Evolutionary conservation across 2,888 invertebrate genomes (phyloP).

Genomic region (Andrena dorsata): DNA sequence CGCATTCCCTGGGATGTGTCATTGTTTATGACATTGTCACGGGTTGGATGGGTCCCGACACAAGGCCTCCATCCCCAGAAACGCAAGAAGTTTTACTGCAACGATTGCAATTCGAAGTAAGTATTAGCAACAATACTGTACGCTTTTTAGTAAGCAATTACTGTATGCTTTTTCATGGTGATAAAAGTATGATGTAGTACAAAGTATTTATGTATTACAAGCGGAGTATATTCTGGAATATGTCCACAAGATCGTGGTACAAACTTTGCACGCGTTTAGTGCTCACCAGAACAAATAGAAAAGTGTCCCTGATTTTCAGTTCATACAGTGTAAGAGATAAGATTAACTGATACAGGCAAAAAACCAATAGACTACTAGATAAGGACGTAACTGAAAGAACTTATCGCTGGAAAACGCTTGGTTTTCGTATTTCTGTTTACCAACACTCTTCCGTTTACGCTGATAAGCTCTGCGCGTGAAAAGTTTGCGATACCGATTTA

Average conservation of each 20-base stretch:
- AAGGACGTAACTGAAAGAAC: too few species aligned
- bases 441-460: too few species aligned
- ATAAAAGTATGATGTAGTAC: too few species aligned
- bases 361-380: too few species aligned
- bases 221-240: not conserved
- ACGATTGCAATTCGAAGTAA: conserved; percentile 83
- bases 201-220: not conserved
- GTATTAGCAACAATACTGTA: conserved; percentile 36
- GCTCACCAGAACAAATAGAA: not conserved
- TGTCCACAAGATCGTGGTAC: not conserved
- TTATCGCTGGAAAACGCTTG: too few species aligned
- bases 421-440: too few species aligned
- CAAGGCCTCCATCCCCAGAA: conserved; percentile 77
- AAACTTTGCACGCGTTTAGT: not conserved
- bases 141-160: not conserved
- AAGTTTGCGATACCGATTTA: too few species aligned
- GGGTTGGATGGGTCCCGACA: conserved; percentile 84
- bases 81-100: conserved; percentile 77
- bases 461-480: too few species aligned
- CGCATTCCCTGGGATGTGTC: conserved; percentile 90
- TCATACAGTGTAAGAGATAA: not conserved
- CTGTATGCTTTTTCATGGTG: not conserved
- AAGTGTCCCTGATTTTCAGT: not conserved
- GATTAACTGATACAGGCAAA: too few species aligned
- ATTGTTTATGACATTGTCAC: conserved; percentile 90